Percentiles rank a stretch among this genome's conserved stretches.
Evolutionary conservation across 2,113 vertebrate genomes (phyloP).

Genomic region (Hystrix brachyura): DNA sequence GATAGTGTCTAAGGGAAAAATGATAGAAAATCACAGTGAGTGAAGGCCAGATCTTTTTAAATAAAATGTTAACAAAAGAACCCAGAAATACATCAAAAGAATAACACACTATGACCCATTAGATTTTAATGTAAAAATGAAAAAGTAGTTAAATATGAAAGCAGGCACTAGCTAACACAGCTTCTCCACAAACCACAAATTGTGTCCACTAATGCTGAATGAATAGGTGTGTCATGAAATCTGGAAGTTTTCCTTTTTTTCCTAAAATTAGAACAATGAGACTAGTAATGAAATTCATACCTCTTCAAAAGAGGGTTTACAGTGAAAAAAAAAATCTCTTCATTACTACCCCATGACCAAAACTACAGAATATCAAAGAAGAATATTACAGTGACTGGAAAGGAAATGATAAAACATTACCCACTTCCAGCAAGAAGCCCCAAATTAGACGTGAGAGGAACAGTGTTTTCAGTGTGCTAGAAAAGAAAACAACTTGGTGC

Average conservation of each 20-base stretch:
- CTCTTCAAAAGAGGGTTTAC: not conserved
- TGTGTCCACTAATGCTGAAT: not conserved
- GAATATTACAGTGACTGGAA: not conserved
- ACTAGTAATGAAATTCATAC: not conserved
- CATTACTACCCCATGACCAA: not conserved
- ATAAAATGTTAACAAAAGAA: conserved; percentile 5
- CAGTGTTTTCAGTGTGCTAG: not conserved
- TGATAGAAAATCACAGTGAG: conserved; percentile 16
- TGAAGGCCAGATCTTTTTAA: conserved; percentile 8
- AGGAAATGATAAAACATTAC: not conserved
- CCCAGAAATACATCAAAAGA: not conserved
- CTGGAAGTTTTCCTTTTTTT: not conserved
- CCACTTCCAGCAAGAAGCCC: not conserved
- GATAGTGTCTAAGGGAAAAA: not conserved
- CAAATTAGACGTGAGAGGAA: not conserved
- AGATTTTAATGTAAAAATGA: not conserved
- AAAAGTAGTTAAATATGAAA: not conserved
- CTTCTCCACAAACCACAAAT: not conserved
- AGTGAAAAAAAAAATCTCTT: not conserved
- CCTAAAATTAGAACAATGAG: not conserved
- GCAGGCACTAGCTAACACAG: not conserved
- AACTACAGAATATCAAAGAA: not conserved
- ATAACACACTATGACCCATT: not conserved
- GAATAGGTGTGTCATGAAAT: not conserved
- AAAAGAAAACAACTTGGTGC: not conserved